Evolutionary conservation across 2,113 vertebrate genomes (phyloP).

Genomic region (Takifugu flavidus): DNA sequence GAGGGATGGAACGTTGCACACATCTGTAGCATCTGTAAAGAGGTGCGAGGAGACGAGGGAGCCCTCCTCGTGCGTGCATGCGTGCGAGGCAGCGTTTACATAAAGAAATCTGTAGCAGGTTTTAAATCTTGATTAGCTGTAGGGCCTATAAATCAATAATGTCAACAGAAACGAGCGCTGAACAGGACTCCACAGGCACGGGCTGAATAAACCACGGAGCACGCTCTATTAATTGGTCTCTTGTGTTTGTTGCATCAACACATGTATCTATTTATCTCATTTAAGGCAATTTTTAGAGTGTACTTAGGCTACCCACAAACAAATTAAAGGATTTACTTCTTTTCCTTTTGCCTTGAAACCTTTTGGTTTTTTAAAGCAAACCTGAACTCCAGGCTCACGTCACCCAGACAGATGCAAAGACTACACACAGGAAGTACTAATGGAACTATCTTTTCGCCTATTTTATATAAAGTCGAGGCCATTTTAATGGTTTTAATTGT

Average conservation of each 20-base stretch:
- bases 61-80: background rate
- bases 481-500: conserved; percentile 17
- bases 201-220: conserved; percentile 37
- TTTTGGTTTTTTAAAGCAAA: conserved; percentile 17
- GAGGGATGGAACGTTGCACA: conserved; percentile 23
- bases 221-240: conserved; percentile 57
- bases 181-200: conserved; percentile 24
- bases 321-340: conserved; percentile 52
- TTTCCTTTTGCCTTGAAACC: conserved; percentile 39
- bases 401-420: conserved; percentile 3
- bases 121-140: conserved; percentile 37
- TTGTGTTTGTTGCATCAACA: conserved; percentile 57
- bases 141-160: conserved; percentile 45
- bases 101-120: conserved; percentile 26
- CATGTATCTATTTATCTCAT: conserved; percentile 57
- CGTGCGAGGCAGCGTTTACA: conserved; percentile 14
- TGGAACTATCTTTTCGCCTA: background rate
- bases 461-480: conserved; percentile 15
- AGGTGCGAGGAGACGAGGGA: background rate
- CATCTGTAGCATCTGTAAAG: conserved; percentile 16
- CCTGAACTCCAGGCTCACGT: conserved; percentile 40
- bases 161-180: conserved; percentile 39
- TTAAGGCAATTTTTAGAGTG: conserved; percentile 41
- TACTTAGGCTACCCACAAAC: conserved; percentile 42
- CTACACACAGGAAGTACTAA: background rate